A percentile compares a stretch with the other conserved stretches of the same genome.
phyloP scores from a whole-genome alignment of 2,113 vertebrate genomes.

The Lasiurus cinereus region DNA sequence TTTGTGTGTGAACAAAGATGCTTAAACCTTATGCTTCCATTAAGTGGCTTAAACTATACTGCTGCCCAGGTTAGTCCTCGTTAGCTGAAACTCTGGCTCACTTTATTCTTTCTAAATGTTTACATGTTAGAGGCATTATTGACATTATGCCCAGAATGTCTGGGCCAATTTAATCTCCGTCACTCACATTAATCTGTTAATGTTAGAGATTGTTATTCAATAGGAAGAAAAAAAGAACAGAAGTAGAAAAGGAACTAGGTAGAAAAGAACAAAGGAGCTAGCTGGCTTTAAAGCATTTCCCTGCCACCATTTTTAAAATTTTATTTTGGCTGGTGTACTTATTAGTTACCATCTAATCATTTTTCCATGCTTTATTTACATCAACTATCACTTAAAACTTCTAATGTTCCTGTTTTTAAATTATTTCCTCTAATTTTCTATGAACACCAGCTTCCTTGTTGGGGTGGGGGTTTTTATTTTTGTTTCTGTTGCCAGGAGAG shows the following conservation, averaged over 20 bases:
- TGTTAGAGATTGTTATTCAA: not conserved
- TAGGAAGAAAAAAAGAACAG: not conserved
- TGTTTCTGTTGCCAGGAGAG: not conserved
- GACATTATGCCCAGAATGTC: not conserved
- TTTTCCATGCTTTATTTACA: not conserved
- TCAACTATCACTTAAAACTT: constrained; percentile 9
- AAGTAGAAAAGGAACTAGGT: not conserved
- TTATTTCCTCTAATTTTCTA: not conserved
- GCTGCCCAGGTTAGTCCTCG: not conserved
- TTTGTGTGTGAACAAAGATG: not conserved
- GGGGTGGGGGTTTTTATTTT: not conserved
- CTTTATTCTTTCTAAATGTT: constrained; percentile 23
- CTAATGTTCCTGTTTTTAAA: constrained; percentile 26
- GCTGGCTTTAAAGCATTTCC: not conserved
- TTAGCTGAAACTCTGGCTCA: not conserved
- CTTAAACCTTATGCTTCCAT: not conserved
- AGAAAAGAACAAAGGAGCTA: not conserved
- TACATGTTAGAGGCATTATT: not conserved
- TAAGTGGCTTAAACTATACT: not conserved
- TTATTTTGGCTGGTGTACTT: not conserved
- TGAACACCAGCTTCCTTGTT: not conserved
- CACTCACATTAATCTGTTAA: not conserved
- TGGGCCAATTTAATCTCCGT: not conserved
- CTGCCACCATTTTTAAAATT: not conserved
- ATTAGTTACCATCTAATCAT: not conserved